Percentiles rank a stretch among this genome's conserved stretches.
Conservation (phyloP, 2,797 vertebrate genomes). For the Syndactyla subalaris region DNA sequence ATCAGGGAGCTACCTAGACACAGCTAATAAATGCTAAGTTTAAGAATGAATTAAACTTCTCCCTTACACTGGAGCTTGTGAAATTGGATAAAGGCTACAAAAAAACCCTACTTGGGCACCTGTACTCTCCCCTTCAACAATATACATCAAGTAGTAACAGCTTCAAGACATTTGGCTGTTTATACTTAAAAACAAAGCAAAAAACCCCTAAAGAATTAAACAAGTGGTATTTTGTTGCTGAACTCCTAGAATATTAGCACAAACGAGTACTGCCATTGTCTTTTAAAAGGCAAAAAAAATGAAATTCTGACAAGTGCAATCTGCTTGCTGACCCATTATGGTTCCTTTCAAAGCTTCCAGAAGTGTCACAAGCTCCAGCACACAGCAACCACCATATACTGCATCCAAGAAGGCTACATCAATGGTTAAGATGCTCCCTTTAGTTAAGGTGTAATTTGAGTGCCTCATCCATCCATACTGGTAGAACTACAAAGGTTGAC, state of each 20-base stretch:
- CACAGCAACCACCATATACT: background rate
- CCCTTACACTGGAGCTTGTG: background rate
- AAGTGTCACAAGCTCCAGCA: background rate
- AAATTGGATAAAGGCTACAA: background rate
- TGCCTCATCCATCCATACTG: background rate
- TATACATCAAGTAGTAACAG: background rate
- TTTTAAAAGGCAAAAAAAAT: background rate
- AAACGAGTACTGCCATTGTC: accelerated
- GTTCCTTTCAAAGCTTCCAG: background rate
- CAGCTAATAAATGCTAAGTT: background rate
- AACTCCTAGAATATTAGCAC: background rate
- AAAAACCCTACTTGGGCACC: background rate
- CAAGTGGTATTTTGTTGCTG: background rate
- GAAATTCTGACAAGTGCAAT: background rate
- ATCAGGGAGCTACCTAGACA: background rate
- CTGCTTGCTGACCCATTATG: background rate
- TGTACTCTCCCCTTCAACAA: background rate
- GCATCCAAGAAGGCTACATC: background rate
- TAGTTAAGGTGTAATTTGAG: background rate
- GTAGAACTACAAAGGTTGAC: background rate
- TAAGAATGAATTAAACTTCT: background rate
- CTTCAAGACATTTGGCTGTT: background rate
- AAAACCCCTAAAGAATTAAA: background rate
- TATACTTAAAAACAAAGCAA: background rate
- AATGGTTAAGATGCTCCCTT: background rate